Evolutionary conservation across 2,797 vertebrate species (phyloP).

Genomic region (Meda fulgida): DNA sequence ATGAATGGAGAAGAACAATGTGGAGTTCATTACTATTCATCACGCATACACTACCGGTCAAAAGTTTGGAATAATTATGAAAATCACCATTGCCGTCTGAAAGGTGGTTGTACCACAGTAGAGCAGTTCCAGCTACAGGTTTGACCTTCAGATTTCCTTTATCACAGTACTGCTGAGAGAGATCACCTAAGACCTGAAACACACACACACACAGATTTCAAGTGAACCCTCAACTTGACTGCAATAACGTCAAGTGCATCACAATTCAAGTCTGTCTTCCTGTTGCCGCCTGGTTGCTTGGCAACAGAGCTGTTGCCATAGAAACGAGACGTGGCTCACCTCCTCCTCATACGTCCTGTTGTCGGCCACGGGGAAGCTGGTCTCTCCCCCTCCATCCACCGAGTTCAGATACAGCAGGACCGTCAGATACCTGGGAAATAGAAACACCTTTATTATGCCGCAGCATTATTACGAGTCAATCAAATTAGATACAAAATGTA

Average conservation of each 20-base stretch:
- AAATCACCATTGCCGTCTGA: conserved; percentile 91
- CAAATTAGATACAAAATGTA: not conserved
- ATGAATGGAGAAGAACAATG: not conserved
- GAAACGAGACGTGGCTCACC: conserved; percentile 73
- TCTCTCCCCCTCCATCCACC: conserved; percentile 90
- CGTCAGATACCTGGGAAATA: conserved; percentile 85
- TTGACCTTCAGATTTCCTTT: conserved; percentile 92
- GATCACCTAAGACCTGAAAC: conserved; percentile 88
- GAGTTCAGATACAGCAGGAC: conserved; percentile 92
- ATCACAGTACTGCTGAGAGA: conserved; percentile 90
- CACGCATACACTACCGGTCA: not conserved
- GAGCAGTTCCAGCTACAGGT: conserved; percentile 88
- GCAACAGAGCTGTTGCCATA: conserved; percentile 36
- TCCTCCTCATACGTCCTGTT: conserved; percentile 94
- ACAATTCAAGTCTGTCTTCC: conserved; percentile 11
- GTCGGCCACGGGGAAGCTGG: conserved; percentile 93
- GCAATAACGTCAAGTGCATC: not conserved
- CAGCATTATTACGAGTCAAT: not conserved
- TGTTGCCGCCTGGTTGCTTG: conserved; percentile 24
- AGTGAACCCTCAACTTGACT: not conserved
- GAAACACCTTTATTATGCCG: not conserved
- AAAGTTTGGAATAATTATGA: not conserved
- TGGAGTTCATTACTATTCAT: not conserved
- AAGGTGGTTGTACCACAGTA: conserved; percentile 98
- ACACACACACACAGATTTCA: conserved; percentile 18